phyloP scores from a whole-genome alignment of 2,113 vertebrate species.

The Chascanopsetta lugubris region DNA sequence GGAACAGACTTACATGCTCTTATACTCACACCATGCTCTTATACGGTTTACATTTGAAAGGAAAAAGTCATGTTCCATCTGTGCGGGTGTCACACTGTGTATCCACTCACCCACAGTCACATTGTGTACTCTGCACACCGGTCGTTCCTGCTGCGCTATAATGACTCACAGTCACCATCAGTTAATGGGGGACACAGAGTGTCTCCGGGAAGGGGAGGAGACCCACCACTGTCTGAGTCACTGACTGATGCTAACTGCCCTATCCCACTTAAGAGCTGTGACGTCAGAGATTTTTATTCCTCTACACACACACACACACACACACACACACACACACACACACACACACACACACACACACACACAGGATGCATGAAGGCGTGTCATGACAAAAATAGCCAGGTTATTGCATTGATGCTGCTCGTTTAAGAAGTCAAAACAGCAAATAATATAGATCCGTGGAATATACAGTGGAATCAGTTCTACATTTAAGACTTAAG shows the following conservation, averaged over 20 bases:
- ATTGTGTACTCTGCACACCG: conserved; percentile 35
- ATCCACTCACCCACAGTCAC: not conserved
- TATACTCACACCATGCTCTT: not conserved
- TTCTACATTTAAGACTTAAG: too few relatives aligned
- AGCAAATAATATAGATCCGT: too few relatives aligned
- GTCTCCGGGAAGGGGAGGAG: conserved; percentile 42
- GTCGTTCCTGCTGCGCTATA: not conserved
- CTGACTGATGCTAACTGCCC: conserved; percentile 25
- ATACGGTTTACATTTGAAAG: too few relatives aligned
- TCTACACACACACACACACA: not conserved
- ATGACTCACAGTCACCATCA: conserved; percentile 29
- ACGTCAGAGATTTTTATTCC: conserved; percentile 15
- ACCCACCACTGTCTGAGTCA: conserved; percentile 45
- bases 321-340: not conserved
- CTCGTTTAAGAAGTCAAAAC: too few relatives aligned
- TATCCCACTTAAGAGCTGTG: conserved; percentile 21
- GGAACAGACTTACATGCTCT: not conserved
- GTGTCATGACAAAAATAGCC: not conserved
- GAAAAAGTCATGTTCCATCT: not conserved
- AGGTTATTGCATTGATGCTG: not conserved
- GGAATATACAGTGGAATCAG: too few relatives aligned
- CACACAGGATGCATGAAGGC: not conserved
- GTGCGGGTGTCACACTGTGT: not conserved
- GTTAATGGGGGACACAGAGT: conserved; percentile 15
- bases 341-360: conserved; percentile 4